Percentiles rank a stretch among this genome's conserved stretches.
phyloP scores from a whole-genome alignment of 2,113 vertebrate species.

The Steatornis caripensis region DNA sequence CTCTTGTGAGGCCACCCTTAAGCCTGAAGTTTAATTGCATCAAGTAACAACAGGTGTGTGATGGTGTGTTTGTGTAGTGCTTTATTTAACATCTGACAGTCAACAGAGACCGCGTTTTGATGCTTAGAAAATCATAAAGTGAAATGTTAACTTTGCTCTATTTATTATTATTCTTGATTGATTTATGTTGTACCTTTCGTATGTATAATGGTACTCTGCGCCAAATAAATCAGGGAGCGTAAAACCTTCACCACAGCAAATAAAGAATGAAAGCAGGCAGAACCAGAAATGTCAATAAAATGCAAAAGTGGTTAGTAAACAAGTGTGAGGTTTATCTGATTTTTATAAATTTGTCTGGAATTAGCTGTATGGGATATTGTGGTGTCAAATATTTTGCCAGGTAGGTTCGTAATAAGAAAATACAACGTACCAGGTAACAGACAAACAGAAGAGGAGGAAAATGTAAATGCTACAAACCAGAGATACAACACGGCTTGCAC shows the following conservation, averaged over 20 bases:
- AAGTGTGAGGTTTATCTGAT: neutral
- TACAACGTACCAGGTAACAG: neutral
- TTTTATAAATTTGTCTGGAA: conserved; percentile 2
- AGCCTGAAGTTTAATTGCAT: conserved; percentile 10
- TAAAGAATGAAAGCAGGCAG: conserved; percentile 12
- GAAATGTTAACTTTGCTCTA: neutral
- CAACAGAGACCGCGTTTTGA: neutral
- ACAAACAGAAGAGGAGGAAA: neutral
- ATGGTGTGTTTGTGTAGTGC: neutral
- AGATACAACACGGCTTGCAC: neutral
- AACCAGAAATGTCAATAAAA: conserved; percentile 14
- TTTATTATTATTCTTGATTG: conserved; percentile 19
- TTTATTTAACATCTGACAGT: neutral
- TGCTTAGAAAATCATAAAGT: neutral
- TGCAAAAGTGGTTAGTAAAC: neutral
- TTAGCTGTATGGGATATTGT: neutral
- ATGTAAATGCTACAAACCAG: neutral
- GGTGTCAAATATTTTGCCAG: neutral
- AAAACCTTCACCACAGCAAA: conserved; percentile 31
- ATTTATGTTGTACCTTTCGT: neutral
- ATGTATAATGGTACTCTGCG: neutral
- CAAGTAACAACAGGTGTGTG: neutral
- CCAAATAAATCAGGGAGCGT: conserved; percentile 34
- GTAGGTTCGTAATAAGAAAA: neutral
- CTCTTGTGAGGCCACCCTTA: neutral